Conservation (phyloP, 2,888 invertebrate species). For the Seira ritae region DNA sequence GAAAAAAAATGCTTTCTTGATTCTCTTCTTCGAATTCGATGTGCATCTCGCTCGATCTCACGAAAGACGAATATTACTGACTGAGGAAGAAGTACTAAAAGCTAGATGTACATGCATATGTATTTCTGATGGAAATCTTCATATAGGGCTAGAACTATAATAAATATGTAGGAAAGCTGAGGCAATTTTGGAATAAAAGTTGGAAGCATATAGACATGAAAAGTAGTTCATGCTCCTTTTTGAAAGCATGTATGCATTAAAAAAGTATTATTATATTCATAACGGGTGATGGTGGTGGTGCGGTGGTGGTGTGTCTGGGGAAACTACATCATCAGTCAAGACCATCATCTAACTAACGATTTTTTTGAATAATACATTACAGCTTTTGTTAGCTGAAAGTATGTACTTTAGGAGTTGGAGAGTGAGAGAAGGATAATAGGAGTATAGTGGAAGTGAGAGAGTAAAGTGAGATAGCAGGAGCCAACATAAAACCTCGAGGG, state of each 20-base stretch:
- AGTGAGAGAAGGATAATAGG: conserved; percentile 44
- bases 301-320: neutral
- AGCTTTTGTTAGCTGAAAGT: conserved; percentile 33
- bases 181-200: no score
- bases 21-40: neutral
- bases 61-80: no score
- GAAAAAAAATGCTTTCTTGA: neutral
- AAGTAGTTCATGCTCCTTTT: no score
- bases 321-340: neutral
- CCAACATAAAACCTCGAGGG: conserved; percentile 64
- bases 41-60: no score
- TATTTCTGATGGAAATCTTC: no score
- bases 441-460: conserved; percentile 55
- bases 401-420: conserved; percentile 22
- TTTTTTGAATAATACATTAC: conserved; percentile 60
- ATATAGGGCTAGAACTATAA: no score
- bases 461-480: conserved; percentile 59
- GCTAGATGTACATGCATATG: no score
- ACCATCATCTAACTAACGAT: conserved; percentile 14
- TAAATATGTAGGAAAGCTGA: no score
- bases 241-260: no score
- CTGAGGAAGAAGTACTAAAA: no score
- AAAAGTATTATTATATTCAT: no score
- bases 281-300: neutral
- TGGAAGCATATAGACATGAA: no score